These are phyloP conservation scores for Urocynchramus pylzowi DNA, from an alignment of 2,113 vertebrate genomes.

Conservation along the genomic window DNA sequence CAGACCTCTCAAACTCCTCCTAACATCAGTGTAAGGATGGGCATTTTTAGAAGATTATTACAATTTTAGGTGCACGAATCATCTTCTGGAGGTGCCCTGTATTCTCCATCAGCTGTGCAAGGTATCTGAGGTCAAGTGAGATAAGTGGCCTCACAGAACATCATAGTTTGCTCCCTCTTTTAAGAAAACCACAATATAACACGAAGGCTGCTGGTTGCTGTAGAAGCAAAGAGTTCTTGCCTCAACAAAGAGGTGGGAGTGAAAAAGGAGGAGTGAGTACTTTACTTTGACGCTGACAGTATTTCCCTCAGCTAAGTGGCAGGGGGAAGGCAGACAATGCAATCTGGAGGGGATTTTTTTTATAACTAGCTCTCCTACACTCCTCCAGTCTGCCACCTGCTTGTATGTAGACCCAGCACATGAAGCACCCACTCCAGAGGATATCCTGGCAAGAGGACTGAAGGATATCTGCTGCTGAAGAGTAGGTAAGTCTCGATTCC, in stretches of 20 bases:
- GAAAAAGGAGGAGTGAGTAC: slow-evolving; percentile 32
- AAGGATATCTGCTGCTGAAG: slow-evolving; percentile 6
- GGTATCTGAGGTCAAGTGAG: not conserved
- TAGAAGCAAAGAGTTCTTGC: slow-evolving; percentile 12
- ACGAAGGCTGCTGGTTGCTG: not conserved
- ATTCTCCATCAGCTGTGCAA: not conserved
- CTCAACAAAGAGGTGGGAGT: slow-evolving; percentile 50
- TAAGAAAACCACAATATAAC: not conserved
- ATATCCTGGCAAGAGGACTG: slow-evolving; percentile 12
- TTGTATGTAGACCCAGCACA: slow-evolving; percentile 50
- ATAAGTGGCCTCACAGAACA: not conserved
- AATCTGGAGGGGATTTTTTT: slow-evolving; percentile 40
- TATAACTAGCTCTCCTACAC: slow-evolving; percentile 52
- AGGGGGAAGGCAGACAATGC: slow-evolving; percentile 54
- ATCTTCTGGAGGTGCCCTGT: not conserved
- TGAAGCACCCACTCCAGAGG: not conserved
- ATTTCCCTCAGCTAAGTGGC: slow-evolving; percentile 17
- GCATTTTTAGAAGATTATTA: not conserved
- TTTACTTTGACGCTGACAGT: slow-evolving; percentile 33
- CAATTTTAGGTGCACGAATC: not conserved
- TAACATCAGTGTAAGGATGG: not conserved
- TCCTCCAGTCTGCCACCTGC: slow-evolving; percentile 65
- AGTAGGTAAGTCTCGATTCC: not conserved
- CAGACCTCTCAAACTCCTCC: not conserved
- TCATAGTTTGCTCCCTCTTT: not conserved